Percentiles rank a stretch among this genome's conserved stretches.
phyloP scores from a whole-genome alignment of 2,888 invertebrate species.

The Pollenia amentaria region DNA sequence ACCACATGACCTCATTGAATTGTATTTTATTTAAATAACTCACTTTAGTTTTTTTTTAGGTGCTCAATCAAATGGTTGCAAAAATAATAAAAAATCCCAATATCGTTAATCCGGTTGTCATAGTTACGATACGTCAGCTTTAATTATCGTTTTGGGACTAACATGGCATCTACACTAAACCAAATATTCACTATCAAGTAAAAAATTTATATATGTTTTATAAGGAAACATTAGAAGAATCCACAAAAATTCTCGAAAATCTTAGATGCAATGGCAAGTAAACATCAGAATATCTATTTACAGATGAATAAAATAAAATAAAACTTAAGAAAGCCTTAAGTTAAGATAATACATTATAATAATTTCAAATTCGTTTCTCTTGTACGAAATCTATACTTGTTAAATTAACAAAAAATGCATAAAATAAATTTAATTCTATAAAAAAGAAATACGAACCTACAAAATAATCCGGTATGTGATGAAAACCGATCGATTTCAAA shows the following conservation, averaged over 20 bases:
- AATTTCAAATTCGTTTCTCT: slow-evolving; percentile 40
- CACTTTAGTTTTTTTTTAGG: slow-evolving; percentile 84
- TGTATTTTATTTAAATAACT: no score
- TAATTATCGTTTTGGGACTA: slow-evolving; percentile 94
- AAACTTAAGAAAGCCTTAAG: slow-evolving; percentile 59
- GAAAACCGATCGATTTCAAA: no score
- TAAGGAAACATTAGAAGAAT: slow-evolving; percentile 84
- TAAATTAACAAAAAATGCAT: slow-evolving; percentile 53
- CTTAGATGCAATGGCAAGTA: slow-evolving; percentile 84
- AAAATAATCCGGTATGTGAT: no score
- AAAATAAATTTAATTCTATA: slow-evolving; percentile 5
- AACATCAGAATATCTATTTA: slow-evolving; percentile 84
- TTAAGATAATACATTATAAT: slow-evolving; percentile 32
- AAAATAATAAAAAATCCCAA: slow-evolving; percentile 96
- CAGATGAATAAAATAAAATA: slow-evolving; percentile 80
- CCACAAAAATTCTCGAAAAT: slow-evolving; percentile 84
- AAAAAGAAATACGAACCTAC: no score
- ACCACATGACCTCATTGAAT: no score
- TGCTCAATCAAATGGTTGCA: slow-evolving; percentile 94
- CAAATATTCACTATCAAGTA: slow-evolving; percentile 83
- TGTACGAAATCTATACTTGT: slow-evolving; percentile 46
- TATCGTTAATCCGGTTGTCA: slow-evolving; percentile 98
- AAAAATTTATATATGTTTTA: slow-evolving; percentile 82
- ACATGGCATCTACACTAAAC: slow-evolving; percentile 88
- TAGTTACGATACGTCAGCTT: slow-evolving; percentile 95